These are phyloP conservation scores for Diachasmimorpha longicaudata DNA, from an alignment of 1,140 invertebrate species.

Conservation along the genomic window DNA sequence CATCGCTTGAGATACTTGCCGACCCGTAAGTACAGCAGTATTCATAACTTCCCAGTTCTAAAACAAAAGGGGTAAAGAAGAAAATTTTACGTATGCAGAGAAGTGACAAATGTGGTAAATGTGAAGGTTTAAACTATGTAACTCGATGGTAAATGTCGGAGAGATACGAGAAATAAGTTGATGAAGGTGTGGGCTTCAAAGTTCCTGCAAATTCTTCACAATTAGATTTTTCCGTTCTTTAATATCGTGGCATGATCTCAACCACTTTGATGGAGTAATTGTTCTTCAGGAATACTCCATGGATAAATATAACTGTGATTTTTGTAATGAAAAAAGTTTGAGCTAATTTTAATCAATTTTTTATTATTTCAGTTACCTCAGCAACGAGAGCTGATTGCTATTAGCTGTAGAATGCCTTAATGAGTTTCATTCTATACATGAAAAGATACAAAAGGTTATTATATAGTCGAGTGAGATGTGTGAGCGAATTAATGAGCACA, in stretches of 20 bases:
- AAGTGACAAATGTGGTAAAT: neutral
- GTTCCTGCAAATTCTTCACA: neutral
- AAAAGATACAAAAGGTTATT: neutral
- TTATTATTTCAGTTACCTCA: no score
- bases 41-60: constrained; percentile 96
- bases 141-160: neutral
- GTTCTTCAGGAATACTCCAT: neutral
- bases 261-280: no score
- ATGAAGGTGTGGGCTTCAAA: neutral
- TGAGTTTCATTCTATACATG: neutral
- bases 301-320: neutral
- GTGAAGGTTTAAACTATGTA: neutral
- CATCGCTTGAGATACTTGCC: constrained; percentile 92
- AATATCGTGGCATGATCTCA: no score
- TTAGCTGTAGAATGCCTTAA: neutral
- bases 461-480: neutral
- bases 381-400: no score
- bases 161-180: neutral
- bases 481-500: constrained; percentile 41
- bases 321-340: no score
- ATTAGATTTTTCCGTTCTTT: constrained; percentile 2
- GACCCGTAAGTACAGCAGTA: constrained; percentile 92
- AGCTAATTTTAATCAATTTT: no score
- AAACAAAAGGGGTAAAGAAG: constrained; percentile 38
- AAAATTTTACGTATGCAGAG: neutral